Conservation (phyloP, 2,113 vertebrate species). For the Hepsetus odoe region DNA sequence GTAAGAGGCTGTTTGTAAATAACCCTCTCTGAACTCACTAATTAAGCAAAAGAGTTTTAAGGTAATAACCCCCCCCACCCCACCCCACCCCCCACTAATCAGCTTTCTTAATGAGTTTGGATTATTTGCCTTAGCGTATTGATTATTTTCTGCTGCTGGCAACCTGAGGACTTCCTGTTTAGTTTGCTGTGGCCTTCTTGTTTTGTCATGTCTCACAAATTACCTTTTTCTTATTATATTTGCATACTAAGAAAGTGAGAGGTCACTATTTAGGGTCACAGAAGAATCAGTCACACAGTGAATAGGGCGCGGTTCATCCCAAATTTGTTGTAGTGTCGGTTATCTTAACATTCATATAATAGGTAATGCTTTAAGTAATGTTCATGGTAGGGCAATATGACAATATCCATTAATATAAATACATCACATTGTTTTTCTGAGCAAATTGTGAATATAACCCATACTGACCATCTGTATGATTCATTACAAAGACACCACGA, state of each 20-base stretch:
- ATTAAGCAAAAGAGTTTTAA: constrained; percentile 57
- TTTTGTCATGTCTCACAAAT: constrained; percentile 10
- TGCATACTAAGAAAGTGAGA: constrained; percentile 19
- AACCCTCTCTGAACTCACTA: constrained; percentile 41
- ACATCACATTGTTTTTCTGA: too few species aligned
- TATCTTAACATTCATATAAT: neutral
- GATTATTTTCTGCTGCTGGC: constrained; percentile 50
- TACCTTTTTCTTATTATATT: constrained; percentile 8
- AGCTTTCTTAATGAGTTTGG: constrained; percentile 61
- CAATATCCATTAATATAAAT: too few species aligned
- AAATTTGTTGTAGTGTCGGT: neutral
- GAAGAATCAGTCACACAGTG: neutral
- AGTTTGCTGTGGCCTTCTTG: constrained; percentile 37
- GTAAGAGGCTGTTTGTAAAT: constrained; percentile 40
- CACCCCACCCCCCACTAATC: constrained; percentile 49
- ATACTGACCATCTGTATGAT: too few species aligned
- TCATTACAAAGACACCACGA: too few species aligned
- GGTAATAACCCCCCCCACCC: constrained; percentile 44
- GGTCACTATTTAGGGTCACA: constrained; percentile 17
- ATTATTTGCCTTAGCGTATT: constrained; percentile 60
- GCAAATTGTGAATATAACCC: too few species aligned
- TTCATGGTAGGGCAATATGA: too few species aligned
- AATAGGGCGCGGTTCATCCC: neutral
- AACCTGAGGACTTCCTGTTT: constrained; percentile 46
- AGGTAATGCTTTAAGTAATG: too few species aligned